phyloP scores from a whole-genome alignment of 2,797 vertebrate species.

The Urocyon cinereoargenteus region DNA sequence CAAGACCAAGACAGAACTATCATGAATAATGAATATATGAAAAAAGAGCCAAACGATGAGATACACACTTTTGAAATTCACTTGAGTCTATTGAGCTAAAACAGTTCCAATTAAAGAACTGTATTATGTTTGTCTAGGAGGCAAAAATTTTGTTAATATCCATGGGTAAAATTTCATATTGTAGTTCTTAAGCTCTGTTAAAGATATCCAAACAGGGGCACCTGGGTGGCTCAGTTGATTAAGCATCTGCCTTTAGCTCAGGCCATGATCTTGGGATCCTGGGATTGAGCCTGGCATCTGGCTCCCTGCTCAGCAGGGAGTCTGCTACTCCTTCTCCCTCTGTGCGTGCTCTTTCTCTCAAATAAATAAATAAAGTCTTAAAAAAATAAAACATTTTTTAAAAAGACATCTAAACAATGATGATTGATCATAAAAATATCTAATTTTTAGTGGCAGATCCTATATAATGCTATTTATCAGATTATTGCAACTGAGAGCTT shows the following conservation, averaged over 20 bases:
- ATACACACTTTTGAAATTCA: conserved; percentile 53
- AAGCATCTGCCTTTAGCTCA: too few species aligned
- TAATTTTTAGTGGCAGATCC: not conserved
- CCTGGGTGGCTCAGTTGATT: too few species aligned
- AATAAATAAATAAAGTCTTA: too few species aligned
- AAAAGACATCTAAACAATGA: not conserved
- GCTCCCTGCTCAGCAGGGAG: too few species aligned
- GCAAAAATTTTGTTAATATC: conserved; percentile 37
- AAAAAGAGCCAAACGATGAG: conserved; percentile 12
- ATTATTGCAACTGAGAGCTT: conserved; percentile 22
- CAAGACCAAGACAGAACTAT: conserved; percentile 66
- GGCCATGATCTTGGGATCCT: too few species aligned
- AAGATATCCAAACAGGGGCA: not conserved
- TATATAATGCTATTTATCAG: conserved; percentile 44
- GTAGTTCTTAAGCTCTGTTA: not conserved
- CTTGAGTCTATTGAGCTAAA: conserved; percentile 5
- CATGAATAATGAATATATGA: conserved; percentile 52
- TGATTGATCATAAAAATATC: conserved; percentile 42
- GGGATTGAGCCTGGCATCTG: too few species aligned
- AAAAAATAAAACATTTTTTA: too few species aligned
- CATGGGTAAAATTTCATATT: not conserved
- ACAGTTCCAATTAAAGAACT: conserved; percentile 27
- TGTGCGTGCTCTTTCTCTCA: too few species aligned
- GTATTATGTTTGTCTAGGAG: not conserved
- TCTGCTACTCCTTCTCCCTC: too few species aligned